Conservation (phyloP, 64 coral and sea anemone genomes). For the Montipora cactus region DNA sequence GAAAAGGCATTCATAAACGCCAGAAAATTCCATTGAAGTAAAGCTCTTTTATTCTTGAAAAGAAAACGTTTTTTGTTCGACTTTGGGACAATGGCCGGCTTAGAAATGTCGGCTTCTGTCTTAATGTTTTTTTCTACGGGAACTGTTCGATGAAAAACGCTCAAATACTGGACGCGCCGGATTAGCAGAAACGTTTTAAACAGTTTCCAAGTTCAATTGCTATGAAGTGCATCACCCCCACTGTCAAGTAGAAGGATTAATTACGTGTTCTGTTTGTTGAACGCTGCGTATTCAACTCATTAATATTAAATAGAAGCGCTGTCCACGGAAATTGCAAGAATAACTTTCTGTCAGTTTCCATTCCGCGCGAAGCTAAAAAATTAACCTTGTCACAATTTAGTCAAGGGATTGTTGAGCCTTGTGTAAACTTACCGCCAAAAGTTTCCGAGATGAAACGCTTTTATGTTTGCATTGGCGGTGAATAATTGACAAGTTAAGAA, state of each 20-base stretch:
- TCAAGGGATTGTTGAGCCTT: slow-evolving; percentile 10
- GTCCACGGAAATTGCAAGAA: slow-evolving; percentile 22
- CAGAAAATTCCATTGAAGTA: slow-evolving; percentile 3
- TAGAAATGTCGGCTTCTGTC: background rate
- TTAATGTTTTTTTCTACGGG: background rate
- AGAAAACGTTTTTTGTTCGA: slow-evolving; percentile 42
- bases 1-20: background rate
- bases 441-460: slow-evolving; percentile 25
- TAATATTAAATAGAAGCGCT: slow-evolving; percentile 12
- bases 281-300: slow-evolving; percentile 19
- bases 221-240: background rate
- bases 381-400: slow-evolving; percentile 48
- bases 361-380: slow-evolving; percentile 19
- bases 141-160: background rate
- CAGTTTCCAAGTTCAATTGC: background rate
- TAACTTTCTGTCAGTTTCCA: background rate
- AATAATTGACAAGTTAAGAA: slow-evolving; percentile 92
- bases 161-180: too few species aligned
- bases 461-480: slow-evolving; percentile 24
- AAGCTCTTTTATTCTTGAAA: background rate
- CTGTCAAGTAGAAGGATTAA: slow-evolving; percentile 25
- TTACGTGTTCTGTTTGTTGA: slow-evolving; percentile 18
- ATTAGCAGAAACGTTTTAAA: background rate
- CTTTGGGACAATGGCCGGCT: slow-evolving; percentile 29
- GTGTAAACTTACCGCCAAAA: background rate